Percentiles rank a stretch among this genome's conserved stretches.
Conservation (phyloP, 1,140 invertebrate species). For the Drosophila obscura region DNA sequence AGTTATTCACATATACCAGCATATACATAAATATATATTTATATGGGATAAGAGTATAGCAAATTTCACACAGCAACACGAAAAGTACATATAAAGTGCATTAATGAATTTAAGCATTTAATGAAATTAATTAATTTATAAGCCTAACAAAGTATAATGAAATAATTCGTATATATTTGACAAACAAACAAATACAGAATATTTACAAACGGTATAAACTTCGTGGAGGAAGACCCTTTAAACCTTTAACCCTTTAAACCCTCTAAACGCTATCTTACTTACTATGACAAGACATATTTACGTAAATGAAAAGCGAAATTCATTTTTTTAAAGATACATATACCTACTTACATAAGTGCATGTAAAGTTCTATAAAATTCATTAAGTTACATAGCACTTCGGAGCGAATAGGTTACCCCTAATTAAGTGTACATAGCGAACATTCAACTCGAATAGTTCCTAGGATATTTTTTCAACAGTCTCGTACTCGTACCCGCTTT, state of each 20-base stretch:
- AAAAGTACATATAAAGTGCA: slow-evolving; percentile 83
- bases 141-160: slow-evolving; percentile 53
- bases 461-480: slow-evolving; percentile 8
- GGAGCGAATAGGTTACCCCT: slow-evolving; percentile 19
- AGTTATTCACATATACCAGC: slow-evolving; percentile 50
- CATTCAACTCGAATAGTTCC: slow-evolving; percentile 44
- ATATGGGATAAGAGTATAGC: slow-evolving; percentile 63
- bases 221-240: slow-evolving; percentile 16
- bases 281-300: slow-evolving; percentile 38
- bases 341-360: slow-evolving; percentile 34
- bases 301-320: slow-evolving; percentile 28
- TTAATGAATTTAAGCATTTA: slow-evolving; percentile 83
- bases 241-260: slow-evolving; percentile 9
- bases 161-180: slow-evolving; percentile 57
- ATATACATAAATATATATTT: slow-evolving; percentile 53
- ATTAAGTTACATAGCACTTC: slow-evolving; percentile 29
- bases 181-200: slow-evolving; percentile 30
- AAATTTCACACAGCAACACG: slow-evolving; percentile 78
- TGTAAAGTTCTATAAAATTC: slow-evolving; percentile 28
- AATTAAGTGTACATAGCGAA: slow-evolving; percentile 47
- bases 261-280: slow-evolving; percentile 25
- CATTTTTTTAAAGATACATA: slow-evolving; percentile 25
- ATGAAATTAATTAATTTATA: slow-evolving; percentile 81
- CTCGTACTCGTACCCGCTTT: neutral
- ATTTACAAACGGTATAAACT: slow-evolving; percentile 43